phyloP scores from a whole-genome alignment of 92 coral and sea anemone species.

The Virgularia gustaviana region DNA sequence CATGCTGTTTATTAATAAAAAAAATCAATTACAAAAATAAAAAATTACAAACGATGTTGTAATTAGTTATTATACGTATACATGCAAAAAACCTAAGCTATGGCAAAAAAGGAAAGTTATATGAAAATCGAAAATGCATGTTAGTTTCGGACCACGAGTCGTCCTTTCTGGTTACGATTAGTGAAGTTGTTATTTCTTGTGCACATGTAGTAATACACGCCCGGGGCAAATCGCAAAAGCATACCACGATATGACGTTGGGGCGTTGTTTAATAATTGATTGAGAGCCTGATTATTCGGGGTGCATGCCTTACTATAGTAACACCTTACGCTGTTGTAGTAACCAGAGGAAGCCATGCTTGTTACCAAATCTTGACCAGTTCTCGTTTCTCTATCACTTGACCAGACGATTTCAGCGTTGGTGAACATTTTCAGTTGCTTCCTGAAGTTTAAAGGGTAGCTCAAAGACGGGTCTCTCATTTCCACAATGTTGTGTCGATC shows the following conservation, averaged over 20 bases:
- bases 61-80: too few relatives aligned
- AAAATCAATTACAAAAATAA: too few relatives aligned
- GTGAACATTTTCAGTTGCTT: slow-evolving; percentile 24
- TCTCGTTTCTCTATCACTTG: slow-evolving; percentile 54
- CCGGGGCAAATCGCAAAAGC: slow-evolving; percentile 57
- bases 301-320: slow-evolving; percentile 2
- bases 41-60: too few relatives aligned
- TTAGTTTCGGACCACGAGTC: slow-evolving; percentile 42
- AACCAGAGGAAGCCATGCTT: slow-evolving; percentile 74
- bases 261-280: slow-evolving; percentile 72
- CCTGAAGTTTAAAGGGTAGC: too few relatives aligned
- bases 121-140: too few relatives aligned
- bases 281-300: slow-evolving; percentile 56
- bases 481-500: too few relatives aligned
- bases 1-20: too few relatives aligned
- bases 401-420: slow-evolving; percentile 62
- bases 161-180: slow-evolving; percentile 89
- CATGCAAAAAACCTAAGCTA: too few relatives aligned
- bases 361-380: slow-evolving; percentile 69
- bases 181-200: slow-evolving; percentile 90
- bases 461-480: too few relatives aligned
- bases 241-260: slow-evolving; percentile 85
- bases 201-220: too few relatives aligned
- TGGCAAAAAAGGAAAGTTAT: too few relatives aligned
- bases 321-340: slow-evolving; percentile 26